Evolutionary conservation across 2,888 invertebrate genomes (phyloP).

Genomic region (Apeira syringaria): DNA sequence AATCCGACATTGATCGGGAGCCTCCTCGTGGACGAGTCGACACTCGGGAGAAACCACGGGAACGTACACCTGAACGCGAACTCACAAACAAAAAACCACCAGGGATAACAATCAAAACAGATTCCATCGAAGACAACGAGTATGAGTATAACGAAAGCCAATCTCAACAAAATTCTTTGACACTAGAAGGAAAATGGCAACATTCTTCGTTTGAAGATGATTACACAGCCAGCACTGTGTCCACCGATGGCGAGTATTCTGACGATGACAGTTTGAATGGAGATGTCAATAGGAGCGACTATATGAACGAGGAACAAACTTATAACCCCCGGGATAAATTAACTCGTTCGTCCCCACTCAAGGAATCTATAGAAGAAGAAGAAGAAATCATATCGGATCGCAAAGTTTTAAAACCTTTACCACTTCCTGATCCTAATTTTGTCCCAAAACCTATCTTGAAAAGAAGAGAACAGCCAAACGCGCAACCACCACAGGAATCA

Average conservation of each 20-base stretch:
- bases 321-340: conserved; percentile 86
- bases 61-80: not conserved
- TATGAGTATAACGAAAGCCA: conserved; percentile 50
- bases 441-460: conserved; percentile 92
- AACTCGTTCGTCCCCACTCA: conserved; percentile 47
- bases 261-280: conserved; percentile 69
- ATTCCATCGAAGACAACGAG: conserved; percentile 57
- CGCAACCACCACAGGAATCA: conserved; percentile 33
- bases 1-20: conserved; percentile 30
- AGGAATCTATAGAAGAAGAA: conserved; percentile 54
- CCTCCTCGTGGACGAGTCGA: conserved; percentile 26
- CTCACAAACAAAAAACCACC: conserved; percentile 40
- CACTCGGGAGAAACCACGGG: conserved; percentile 5
- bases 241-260: conserved; percentile 73
- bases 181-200: conserved; percentile 71
- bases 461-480: conserved; percentile 66
- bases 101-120: conserved; percentile 61
- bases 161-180: conserved; percentile 54
- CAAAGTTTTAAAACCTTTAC: conserved; percentile 83
- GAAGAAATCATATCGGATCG: conserved; percentile 80
- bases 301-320: conserved; percentile 84
- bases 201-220: conserved; percentile 82
- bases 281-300: conserved; percentile 56
- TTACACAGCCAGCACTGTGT: conserved; percentile 86
- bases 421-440: conserved; percentile 88